A percentile compares a stretch with the other conserved stretches of the same genome.
These are phyloP conservation scores for Antheraea yamamai DNA, from an alignment of 2,888 invertebrate species.

Conservation along the genomic window DNA sequence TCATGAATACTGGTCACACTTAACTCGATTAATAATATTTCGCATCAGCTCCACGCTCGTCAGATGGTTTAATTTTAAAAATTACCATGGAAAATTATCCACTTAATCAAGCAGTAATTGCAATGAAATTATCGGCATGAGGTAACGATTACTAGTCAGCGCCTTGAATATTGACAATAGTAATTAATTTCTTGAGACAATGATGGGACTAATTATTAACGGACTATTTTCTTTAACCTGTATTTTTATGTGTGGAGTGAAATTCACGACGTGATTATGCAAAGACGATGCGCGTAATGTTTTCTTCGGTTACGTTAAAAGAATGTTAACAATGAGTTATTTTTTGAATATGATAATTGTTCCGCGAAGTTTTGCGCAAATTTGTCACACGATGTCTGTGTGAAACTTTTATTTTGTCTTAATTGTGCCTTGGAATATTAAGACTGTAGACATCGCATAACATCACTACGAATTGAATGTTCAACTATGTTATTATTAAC, in stretches of 20 bases:
- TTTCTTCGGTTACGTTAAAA: slow-evolving; percentile 30
- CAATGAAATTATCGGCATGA: slow-evolving; percentile 48
- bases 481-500: slow-evolving; percentile 37
- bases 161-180: slow-evolving; percentile 71
- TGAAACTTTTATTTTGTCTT: slow-evolving; percentile 58
- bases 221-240: slow-evolving; percentile 49
- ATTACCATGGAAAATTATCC: slow-evolving; percentile 36
- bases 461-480: slow-evolving; percentile 39
- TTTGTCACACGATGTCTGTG: slow-evolving; percentile 59
- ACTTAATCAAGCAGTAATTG: slow-evolving; percentile 43
- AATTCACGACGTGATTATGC: slow-evolving; percentile 31
- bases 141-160: slow-evolving; percentile 52
- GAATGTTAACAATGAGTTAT: slow-evolving; percentile 51
- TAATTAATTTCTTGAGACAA: slow-evolving; percentile 63
- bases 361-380: slow-evolving; percentile 52
- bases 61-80: slow-evolving; percentile 28
- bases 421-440: slow-evolving; percentile 49
- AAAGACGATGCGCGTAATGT: slow-evolving; percentile 27
- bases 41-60: slow-evolving; percentile 57
- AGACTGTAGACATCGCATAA: slow-evolving; percentile 39
- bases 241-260: slow-evolving; percentile 27
- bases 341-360: slow-evolving; percentile 45
- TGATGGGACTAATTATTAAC: slow-evolving; percentile 55
- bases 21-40: slow-evolving; percentile 54
- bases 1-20: slow-evolving; percentile 34